These are phyloP conservation scores for Chascanopsetta lugubris DNA, from an alignment of 2,113 vertebrate species.

Conservation along the genomic window DNA sequence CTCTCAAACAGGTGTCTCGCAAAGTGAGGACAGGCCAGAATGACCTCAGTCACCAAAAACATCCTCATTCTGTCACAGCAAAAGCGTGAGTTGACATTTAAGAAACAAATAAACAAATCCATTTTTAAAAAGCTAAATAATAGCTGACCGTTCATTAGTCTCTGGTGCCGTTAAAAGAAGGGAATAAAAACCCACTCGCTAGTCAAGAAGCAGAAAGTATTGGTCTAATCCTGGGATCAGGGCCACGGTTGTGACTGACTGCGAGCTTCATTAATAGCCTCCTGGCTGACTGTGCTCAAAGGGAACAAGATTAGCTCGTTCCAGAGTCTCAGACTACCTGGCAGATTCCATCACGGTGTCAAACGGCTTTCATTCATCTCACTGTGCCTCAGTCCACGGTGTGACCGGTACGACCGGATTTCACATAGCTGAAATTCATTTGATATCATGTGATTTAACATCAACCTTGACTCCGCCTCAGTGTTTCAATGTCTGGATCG, in stretches of 20 bases:
- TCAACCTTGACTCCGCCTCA: too few relatives aligned
- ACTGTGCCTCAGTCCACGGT: constrained; percentile 16
- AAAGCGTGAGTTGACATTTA: not conserved
- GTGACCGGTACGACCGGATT: constrained; percentile 10
- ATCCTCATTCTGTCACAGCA: too few relatives aligned
- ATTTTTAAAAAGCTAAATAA: too few relatives aligned
- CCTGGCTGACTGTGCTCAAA: constrained; percentile 53
- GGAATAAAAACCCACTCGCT: constrained; percentile 32
- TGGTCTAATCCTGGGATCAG: constrained; percentile 71
- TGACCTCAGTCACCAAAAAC: too few relatives aligned
- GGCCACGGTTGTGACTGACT: constrained; percentile 45
- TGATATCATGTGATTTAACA: not conserved
- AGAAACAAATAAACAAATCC: too few relatives aligned
- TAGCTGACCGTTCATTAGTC: constrained; percentile 12
- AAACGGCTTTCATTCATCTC: constrained; percentile 38
- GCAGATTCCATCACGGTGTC: constrained; percentile 18
- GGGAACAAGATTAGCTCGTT: constrained; percentile 55
- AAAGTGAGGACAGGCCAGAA: too few relatives aligned
- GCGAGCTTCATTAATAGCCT: constrained; percentile 60
- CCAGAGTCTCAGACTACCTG: constrained; percentile 34
- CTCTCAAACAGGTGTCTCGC: too few relatives aligned
- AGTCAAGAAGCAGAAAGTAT: constrained; percentile 52
- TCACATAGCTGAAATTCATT: constrained; percentile 1
- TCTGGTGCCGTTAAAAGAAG: constrained; percentile 14
- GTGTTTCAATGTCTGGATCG: too few relatives aligned